Conservation (phyloP, 2,113 vertebrate species). For the Turdus rufiventris region DNA sequence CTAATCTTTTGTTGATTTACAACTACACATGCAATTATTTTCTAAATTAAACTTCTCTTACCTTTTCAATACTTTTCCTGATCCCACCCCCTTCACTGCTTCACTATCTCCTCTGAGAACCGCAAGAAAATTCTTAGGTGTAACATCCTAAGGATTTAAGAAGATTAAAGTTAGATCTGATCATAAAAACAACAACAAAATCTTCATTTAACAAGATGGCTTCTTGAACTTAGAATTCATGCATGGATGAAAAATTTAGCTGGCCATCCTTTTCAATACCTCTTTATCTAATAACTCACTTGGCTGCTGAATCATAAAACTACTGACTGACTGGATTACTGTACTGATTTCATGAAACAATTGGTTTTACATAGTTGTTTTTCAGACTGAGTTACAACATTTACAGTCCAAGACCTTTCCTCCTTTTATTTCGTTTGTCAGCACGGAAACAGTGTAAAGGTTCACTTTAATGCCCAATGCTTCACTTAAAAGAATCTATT, state of each 20-base stretch:
- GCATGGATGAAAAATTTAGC: background rate
- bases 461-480: background rate
- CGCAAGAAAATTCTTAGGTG: constrained; percentile 90
- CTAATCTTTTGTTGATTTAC: background rate
- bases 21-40: background rate
- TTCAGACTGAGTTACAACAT: background rate
- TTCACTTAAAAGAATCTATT: background rate
- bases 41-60: constrained; percentile 26
- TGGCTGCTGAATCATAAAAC: background rate
- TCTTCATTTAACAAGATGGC: background rate
- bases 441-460: background rate
- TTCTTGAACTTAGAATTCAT: background rate
- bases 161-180: background rate
- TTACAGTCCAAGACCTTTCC: background rate
- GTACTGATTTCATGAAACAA: background rate
- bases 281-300: background rate
- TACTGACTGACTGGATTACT: background rate
- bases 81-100: constrained; percentile 80
- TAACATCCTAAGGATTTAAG: constrained; percentile 79
- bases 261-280: background rate
- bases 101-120: constrained; percentile 85
- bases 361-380: background rate
- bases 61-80: constrained; percentile 93
- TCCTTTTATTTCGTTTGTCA: background rate
- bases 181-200: background rate